These are phyloP conservation scores for Myotis lucifugus DNA, from an alignment of 2,113 vertebrate species.

Conservation along the genomic window DNA sequence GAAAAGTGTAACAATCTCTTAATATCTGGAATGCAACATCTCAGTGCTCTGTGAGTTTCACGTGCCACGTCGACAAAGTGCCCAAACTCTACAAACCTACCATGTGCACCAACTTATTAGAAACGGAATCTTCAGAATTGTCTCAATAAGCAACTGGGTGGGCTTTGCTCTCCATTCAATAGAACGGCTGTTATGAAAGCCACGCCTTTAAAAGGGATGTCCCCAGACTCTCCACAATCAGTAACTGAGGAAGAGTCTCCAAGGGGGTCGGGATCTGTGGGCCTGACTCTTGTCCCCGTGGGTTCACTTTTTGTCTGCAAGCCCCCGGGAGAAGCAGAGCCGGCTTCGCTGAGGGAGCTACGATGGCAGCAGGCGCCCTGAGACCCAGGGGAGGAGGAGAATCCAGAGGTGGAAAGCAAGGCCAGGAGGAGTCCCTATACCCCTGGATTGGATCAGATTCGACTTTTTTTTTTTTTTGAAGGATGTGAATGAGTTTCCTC, in stretches of 20 bases:
- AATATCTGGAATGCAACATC: not conserved
- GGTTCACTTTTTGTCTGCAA: not conserved
- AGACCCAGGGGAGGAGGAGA: not conserved
- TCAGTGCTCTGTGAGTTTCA: not conserved
- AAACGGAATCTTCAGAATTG: not conserved
- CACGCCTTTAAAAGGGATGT: not conserved
- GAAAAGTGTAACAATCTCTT: slow-evolving; percentile 40
- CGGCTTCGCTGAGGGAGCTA: not conserved
- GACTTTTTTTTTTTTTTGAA: not conserved
- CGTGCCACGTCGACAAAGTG: not conserved
- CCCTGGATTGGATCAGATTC: not conserved
- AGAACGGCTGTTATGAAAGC: not conserved
- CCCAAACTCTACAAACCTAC: not conserved
- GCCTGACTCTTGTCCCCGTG: too few species aligned
- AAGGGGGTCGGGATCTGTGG: not conserved
- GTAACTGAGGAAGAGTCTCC: not conserved
- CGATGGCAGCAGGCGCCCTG: too few species aligned
- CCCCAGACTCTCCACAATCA: not conserved
- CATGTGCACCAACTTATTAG: not conserved
- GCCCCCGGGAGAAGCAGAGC: not conserved
- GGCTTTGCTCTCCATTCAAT: not conserved
- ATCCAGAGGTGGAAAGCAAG: not conserved
- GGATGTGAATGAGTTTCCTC: not conserved
- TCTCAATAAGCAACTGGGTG: not conserved
- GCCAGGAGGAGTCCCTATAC: not conserved